A percentile compares a stretch with the other conserved stretches of the same genome.
Conservation (phyloP, 2,797 vertebrate species). For the Takifugu rubripes region DNA sequence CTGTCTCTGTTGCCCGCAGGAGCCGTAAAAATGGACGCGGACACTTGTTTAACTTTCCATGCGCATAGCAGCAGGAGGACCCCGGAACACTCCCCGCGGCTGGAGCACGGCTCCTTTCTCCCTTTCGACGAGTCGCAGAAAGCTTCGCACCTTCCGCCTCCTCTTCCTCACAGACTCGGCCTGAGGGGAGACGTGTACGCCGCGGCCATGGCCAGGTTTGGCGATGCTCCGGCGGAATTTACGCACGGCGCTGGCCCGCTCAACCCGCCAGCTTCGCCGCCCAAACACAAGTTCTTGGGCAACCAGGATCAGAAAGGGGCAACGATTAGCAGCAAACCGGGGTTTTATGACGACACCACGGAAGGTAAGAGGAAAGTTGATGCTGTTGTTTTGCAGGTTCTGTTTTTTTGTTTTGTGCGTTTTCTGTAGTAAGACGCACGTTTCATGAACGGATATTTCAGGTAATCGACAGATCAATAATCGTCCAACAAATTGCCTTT, state of each 20-base stretch:
- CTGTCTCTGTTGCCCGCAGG: slow-evolving; percentile 50
- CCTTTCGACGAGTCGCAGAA: slow-evolving; percentile 72
- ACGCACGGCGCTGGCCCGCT: slow-evolving; percentile 57
- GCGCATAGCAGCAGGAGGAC: slow-evolving; percentile 73
- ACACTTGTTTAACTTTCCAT: slow-evolving; percentile 79
- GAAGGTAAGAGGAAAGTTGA: slow-evolving; percentile 59
- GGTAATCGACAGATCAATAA: too few relatives aligned
- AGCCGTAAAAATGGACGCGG: slow-evolving; percentile 77
- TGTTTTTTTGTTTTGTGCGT: too few relatives aligned
- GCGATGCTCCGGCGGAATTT: slow-evolving; percentile 68
- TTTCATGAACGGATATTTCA: not conserved
- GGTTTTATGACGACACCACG: slow-evolving; percentile 75
- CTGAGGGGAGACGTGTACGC: slow-evolving; percentile 69
- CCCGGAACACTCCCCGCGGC: slow-evolving; percentile 64
- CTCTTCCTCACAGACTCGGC: slow-evolving; percentile 64
- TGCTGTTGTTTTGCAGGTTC: not conserved
- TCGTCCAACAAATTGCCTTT: not conserved
- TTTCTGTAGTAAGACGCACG: not conserved
- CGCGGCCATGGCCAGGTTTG: slow-evolving; percentile 67
- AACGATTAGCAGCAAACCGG: slow-evolving; percentile 63
- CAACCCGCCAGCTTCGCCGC: slow-evolving; percentile 68
- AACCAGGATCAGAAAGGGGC: slow-evolving; percentile 68
- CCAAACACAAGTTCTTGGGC: slow-evolving; percentile 83
- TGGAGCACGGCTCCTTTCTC: slow-evolving; percentile 73
- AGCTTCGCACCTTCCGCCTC: slow-evolving; percentile 64